Evolutionary conservation across 2,888 invertebrate species (phyloP).

Genomic region (Drosophila mettleri): DNA sequence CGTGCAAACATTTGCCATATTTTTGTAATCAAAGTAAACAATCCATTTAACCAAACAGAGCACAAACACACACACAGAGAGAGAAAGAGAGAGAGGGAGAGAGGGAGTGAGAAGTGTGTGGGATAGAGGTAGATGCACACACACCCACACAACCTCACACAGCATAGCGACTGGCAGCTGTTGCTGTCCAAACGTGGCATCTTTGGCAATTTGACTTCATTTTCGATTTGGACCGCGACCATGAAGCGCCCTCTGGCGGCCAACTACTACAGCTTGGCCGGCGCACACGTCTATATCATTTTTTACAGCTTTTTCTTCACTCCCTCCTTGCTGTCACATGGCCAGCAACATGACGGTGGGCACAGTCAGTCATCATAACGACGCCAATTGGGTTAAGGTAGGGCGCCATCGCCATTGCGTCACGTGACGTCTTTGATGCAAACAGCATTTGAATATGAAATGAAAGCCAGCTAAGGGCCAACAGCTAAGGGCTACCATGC

Average conservation of each 20-base stretch:
- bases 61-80: conserved; percentile 32
- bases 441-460: conserved; percentile 80
- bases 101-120: neutral
- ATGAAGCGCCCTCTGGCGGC: conserved; percentile 45
- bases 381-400: conserved; percentile 7
- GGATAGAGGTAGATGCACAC: too few relatives aligned
- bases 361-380: conserved; percentile 12
- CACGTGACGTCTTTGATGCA: conserved; percentile 65
- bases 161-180: conserved; percentile 43
- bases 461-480: conserved; percentile 64
- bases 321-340: conserved; percentile 44
- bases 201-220: conserved; percentile 72
- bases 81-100: neutral
- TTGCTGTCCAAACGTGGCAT: conserved; percentile 50
- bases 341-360: conserved; percentile 2
- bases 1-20: conserved; percentile 81
- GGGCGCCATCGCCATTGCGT: neutral
- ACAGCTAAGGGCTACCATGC: conserved; percentile 39
- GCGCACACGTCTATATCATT: conserved; percentile 16
- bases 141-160: neutral
- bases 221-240: conserved; percentile 58
- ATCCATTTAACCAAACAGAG: conserved; percentile 77
- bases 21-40: conserved; percentile 81
- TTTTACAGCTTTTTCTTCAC: neutral
- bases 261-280: conserved; percentile 55